These are phyloP conservation scores for Chloropsis hardwickii DNA, from an alignment of 2,113 vertebrate species.

Conservation along the genomic window DNA sequence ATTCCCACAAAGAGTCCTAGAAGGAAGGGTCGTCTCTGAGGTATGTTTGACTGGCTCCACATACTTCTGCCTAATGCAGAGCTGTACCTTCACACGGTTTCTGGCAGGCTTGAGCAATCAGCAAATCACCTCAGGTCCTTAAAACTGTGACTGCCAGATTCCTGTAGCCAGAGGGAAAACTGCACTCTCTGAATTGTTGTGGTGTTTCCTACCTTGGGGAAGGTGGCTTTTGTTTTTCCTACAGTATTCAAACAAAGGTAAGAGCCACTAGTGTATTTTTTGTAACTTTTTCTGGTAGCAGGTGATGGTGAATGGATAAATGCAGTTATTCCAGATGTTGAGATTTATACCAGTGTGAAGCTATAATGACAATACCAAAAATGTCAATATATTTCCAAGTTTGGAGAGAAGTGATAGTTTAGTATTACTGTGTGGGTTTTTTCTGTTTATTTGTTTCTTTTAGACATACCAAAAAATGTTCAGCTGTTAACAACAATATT, in stretches of 20 bases:
- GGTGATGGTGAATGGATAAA: neutral
- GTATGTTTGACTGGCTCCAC: neutral
- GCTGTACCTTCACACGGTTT: neutral
- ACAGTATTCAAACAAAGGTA: neutral
- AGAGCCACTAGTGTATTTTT: neutral
- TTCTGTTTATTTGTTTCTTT: neutral
- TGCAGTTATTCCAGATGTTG: neutral
- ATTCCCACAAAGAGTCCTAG: neutral
- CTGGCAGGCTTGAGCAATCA: neutral
- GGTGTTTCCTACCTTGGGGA: neutral
- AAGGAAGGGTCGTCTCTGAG: neutral
- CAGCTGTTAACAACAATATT: neutral
- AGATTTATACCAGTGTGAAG: neutral
- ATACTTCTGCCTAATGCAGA: neutral
- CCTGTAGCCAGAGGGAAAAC: neutral
- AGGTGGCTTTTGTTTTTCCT: neutral
- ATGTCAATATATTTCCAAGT: neutral
- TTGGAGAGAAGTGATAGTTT: neutral
- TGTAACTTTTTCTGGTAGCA: neutral
- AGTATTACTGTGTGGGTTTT: accelerated
- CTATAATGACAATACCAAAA: neutral
- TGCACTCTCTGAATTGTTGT: neutral
- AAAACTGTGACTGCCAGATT: neutral
- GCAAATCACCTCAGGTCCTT: neutral
- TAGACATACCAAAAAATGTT: neutral